Percentiles rank a stretch among this genome's conserved stretches.
Conservation (phyloP, 2,113 vertebrate genomes). For the Petrocephalus zakoni region DNA sequence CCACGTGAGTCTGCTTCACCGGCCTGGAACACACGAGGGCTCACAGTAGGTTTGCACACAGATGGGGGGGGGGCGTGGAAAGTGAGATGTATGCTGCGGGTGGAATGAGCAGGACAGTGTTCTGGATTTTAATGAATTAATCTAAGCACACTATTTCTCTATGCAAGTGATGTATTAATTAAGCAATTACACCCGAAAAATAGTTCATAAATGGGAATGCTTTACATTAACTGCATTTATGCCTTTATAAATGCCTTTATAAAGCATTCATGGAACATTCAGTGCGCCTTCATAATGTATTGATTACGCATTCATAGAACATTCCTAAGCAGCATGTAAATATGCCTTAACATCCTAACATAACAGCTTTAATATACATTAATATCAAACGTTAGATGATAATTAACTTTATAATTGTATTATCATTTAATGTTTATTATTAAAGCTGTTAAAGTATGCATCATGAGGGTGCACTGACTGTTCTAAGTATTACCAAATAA, state of each 20-base stretch:
- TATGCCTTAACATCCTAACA: not conserved
- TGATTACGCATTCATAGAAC: not conserved
- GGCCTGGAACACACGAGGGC: not conserved
- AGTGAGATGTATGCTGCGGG: not conserved
- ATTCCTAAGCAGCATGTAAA: not conserved
- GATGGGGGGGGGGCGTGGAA: not conserved
- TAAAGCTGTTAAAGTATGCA: not conserved
- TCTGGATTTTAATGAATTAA: not conserved
- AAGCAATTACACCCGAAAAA: not conserved
- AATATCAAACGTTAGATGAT: not conserved
- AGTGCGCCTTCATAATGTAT: too few relatives aligned
- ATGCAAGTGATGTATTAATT: not conserved
- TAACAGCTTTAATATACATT: not conserved
- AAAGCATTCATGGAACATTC: not conserved
- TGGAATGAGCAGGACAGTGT: not conserved
- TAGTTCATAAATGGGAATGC: not conserved
- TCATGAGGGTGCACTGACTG: not conserved
- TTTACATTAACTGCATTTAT: not conserved
- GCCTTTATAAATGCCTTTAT: not conserved
- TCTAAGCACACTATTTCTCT: not conserved
- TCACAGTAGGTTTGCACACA: not conserved
- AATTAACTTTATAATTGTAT: not conserved
- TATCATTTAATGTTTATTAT: not conserved
- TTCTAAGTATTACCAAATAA: not conserved
- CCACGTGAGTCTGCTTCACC: conserved; percentile 66